Evolutionary conservation across 2,113 vertebrate genomes (phyloP).

Genomic region (Lipotes vexillifer): DNA sequence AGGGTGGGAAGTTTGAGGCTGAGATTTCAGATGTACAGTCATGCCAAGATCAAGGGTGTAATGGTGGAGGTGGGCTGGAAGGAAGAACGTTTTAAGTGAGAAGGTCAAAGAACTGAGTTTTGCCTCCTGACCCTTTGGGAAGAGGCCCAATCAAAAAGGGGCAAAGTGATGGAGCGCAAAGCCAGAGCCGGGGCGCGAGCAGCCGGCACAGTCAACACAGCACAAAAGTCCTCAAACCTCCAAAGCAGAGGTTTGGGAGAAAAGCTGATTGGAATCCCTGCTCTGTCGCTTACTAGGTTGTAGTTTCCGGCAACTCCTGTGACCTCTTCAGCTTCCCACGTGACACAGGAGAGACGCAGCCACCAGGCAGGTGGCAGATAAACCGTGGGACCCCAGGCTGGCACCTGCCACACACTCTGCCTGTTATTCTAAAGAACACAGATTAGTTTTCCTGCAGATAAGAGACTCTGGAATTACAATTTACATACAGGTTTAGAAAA

Average conservation of each 20-base stretch:
- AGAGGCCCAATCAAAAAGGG: background rate
- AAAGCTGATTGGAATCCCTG: background rate
- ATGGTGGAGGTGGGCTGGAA: background rate
- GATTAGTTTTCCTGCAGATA: background rate
- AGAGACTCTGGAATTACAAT: background rate
- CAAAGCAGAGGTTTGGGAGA: background rate
- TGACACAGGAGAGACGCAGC: background rate
- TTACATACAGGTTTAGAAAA: rapidly evolving
- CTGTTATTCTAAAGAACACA: background rate
- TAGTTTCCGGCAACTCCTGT: rapidly evolving
- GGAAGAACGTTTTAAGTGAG: background rate
- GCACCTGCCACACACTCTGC: background rate
- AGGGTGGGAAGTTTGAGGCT: background rate
- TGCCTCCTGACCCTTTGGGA: background rate
- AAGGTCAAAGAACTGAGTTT: background rate
- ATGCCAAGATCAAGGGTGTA: rapidly evolving
- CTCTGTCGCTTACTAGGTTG: background rate
- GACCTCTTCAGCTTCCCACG: background rate
- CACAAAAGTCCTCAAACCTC: background rate
- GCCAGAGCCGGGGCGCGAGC: rapidly evolving
- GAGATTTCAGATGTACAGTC: background rate
- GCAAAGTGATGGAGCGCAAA: rapidly evolving
- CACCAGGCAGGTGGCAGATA: background rate
- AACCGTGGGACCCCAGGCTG: rapidly evolving
- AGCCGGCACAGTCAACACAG: background rate